Base-by-base conservation (phyloP, 2,113 vertebrate species). In the Climacteris rufus region DNA sequence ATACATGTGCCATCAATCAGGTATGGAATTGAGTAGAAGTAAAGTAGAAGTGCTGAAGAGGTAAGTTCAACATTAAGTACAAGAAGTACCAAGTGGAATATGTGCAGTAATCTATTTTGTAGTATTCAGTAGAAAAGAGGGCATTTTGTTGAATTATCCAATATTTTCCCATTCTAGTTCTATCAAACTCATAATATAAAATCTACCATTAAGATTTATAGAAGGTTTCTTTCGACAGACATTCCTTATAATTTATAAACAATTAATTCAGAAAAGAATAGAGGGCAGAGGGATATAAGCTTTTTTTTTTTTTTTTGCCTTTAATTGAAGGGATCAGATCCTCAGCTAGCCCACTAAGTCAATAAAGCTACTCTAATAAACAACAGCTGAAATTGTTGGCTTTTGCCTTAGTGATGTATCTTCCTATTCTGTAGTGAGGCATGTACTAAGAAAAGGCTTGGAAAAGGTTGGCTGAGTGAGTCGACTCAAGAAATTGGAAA, bases 361-460 rank as follows among this genome's bases (percentile, higher is more conserved):
- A 90, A 70, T 86, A 77, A 88, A 92, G 35, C 71, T 83, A 64
- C 37, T 83, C 75, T 77, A 42, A 74, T 64, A 90, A 93, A 95
- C 64, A 95, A 69, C 83, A 92, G 64, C 52, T 94, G 88, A 96
- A 94, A 96, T 84, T 78, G 52, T 64, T 91, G 92, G 60, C 76
- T 96, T 93, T 93, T 92, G 40, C 64, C 64, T 93, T 87, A 86
- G 42, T 81, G 88, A 45, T 93, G 44, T 78, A 56, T 92, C 76
- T 94, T 88, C 68, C 31, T 88, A 64, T 83, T 86, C 74, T 72
- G 57, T 68, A 93, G 91, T 81, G 79, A 90, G 59, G 68, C 45
- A 54, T 30, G 39, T 74, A 91, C 72, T 92, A 94, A 94, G 90
- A 92, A 95, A 91, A 94, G 79, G 56, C 82, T 94, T 94, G 79